Conservation (phyloP, 2,113 vertebrate genomes). For the Rhinolophus ferrumequinum region DNA sequence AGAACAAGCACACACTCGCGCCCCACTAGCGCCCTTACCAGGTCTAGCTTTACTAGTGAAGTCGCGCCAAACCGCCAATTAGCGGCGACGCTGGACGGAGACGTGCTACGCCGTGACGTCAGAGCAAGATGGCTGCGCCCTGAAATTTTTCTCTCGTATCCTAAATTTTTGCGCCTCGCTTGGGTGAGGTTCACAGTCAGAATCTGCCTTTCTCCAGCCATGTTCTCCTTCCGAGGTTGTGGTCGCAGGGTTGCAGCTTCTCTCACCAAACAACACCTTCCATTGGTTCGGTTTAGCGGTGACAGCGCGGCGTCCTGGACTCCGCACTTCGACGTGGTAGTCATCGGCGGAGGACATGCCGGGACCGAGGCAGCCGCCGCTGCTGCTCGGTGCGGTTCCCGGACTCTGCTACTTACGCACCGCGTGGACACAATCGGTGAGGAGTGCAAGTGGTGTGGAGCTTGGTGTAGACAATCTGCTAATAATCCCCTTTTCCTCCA, state of each 20-base stretch:
- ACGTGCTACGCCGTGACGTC: not conserved
- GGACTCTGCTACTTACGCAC: conserved; percentile 93
- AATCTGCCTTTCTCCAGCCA: not conserved
- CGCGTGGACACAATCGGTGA: conserved; percentile 92
- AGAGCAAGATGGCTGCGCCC: conserved; percentile 60
- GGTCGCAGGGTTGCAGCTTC: conserved; percentile 5
- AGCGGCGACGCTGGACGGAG: not conserved
- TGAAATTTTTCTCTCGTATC: rapidly evolving
- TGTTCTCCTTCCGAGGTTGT: conserved; percentile 63
- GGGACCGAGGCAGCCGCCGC: conserved; percentile 94
- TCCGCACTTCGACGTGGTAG: conserved; percentile 90
- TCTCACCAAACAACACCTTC: not conserved
- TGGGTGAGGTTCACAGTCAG: not conserved
- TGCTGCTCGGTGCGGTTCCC: conserved; percentile 90
- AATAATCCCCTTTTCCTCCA: too few species aligned
- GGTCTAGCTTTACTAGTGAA: rapidly evolving
- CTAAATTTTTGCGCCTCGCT: rapidly evolving
- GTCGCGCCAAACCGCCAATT: conserved; percentile 2
- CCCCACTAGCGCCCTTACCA: rapidly evolving
- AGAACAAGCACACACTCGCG: rapidly evolving
- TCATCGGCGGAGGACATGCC: conserved; percentile 95
- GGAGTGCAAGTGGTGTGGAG: not conserved
- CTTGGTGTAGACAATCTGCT: not conserved
- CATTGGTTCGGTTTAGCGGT: not conserved
- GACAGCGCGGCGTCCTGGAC: not conserved